phyloP scores from a whole-genome alignment of 2,113 vertebrate species.

The Tupaia chinensis region DNA sequence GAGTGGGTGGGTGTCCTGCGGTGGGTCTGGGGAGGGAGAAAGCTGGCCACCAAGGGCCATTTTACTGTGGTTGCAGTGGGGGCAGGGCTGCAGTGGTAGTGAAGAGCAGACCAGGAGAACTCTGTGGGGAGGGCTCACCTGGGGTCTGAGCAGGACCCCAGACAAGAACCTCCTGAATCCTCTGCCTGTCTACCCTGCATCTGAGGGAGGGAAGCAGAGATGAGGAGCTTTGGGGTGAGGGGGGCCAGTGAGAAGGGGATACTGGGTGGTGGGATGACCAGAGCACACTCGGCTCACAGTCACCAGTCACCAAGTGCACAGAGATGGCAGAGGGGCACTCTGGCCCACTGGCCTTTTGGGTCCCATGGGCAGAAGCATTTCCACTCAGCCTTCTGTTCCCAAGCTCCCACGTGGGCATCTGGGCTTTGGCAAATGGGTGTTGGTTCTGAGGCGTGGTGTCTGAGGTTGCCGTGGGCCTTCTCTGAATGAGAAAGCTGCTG shows the following conservation, averaged over 20 bases:
- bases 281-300: constrained; percentile 47
- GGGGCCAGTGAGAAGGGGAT: background rate
- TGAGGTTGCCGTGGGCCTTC: background rate
- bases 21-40: background rate
- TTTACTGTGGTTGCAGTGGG: background rate
- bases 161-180: background rate
- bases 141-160: background rate
- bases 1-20: background rate
- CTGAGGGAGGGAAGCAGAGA: background rate
- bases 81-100: background rate
- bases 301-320: constrained; percentile 36
- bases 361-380: background rate
- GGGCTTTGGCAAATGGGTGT: background rate
- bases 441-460: background rate
- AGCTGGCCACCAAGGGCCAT: too few relatives aligned
- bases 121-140: background rate
- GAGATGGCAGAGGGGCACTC: constrained; percentile 42
- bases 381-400: background rate
- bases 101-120: background rate
- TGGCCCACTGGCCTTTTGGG: background rate
- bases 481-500: background rate
- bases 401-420: background rate
- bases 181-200: background rate
- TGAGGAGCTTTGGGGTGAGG: background rate
- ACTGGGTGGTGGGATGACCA: background rate